Evolutionary conservation across 2,888 invertebrate genomes (phyloP).

Genomic region (Spisula subtruncata): DNA sequence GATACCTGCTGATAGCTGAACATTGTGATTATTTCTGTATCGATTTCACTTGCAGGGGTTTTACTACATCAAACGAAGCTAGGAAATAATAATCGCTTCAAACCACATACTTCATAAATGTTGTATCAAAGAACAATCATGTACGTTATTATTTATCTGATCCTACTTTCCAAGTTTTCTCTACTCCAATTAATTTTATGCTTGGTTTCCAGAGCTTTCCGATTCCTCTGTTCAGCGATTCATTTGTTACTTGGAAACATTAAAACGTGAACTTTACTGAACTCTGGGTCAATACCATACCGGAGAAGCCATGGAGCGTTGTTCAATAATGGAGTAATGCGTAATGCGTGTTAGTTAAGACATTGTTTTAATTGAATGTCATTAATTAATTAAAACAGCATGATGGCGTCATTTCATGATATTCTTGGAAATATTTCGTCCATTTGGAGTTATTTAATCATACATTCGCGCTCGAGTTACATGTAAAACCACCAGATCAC

Average conservation of each 20-base stretch:
- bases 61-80: not conserved
- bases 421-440: not conserved
- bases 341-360: not conserved
- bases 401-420: not conserved
- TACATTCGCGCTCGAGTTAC: not conserved
- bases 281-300: not conserved
- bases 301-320: not conserved
- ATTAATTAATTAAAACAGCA: not conserved
- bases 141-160: constrained; percentile 1
- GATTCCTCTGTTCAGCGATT: not conserved
- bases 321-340: constrained; percentile 2
- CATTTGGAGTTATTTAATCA: not conserved
- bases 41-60: not conserved
- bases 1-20: constrained; percentile 6
- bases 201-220: not conserved
- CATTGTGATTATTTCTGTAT: not conserved
- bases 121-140: constrained; percentile 1
- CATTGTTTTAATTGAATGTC: not conserved
- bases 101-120: constrained; percentile 11
- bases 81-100: not conserved
- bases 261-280: constrained; percentile 11
- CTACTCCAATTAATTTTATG: constrained; percentile 21
- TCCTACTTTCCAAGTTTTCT: not conserved
- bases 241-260: constrained; percentile 12
- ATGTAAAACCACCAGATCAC: not conserved